Conservation (phyloP, 1,140 invertebrate genomes). For the Drosophila pseudoananassae region DNA sequence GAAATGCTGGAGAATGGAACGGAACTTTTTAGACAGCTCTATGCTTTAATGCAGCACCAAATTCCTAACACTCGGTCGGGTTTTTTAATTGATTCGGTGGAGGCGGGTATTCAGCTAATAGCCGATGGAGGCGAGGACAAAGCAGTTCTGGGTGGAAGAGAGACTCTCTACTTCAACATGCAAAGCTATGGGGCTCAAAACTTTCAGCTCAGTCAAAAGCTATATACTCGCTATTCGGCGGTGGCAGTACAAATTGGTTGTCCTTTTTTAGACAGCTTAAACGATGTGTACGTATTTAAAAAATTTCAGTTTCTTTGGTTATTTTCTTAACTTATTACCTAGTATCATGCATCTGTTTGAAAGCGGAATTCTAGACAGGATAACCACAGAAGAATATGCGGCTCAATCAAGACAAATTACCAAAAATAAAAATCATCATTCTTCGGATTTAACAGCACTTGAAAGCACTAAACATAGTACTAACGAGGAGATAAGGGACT, state of each 20-base stretch:
- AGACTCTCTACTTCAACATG: conserved; percentile 89
- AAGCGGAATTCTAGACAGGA: conserved; percentile 89
- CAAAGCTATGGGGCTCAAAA: conserved; percentile 87
- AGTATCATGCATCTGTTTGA: conserved; percentile 89
- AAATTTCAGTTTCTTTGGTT: neutral
- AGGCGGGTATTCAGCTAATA: conserved; percentile 87
- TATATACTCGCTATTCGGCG: conserved; percentile 89
- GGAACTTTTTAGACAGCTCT: conserved; percentile 88
- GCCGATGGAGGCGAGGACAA: conserved; percentile 85
- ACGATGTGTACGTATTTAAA: conserved; percentile 86
- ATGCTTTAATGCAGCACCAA: conserved; percentile 87
- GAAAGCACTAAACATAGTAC: conserved; percentile 53
- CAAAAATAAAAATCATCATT: conserved; percentile 68
- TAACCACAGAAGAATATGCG: conserved; percentile 89
- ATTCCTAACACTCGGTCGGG: conserved; percentile 57
- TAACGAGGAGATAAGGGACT: conserved; percentile 42
- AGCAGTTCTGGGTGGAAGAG: conserved; percentile 88
- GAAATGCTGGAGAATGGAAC: conserved; percentile 90
- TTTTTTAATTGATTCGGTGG: conserved; percentile 87
- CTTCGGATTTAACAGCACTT: conserved; percentile 40
- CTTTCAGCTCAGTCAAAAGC: conserved; percentile 89
- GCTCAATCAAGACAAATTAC: conserved; percentile 85
- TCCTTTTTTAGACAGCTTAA: conserved; percentile 88
- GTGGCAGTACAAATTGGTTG: conserved; percentile 90
- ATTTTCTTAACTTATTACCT: neutral